Evolutionary conservation across 2,113 vertebrate species (phyloP), one percentile per base, ranked within the genome.

Genomic region (Sporophila hypoxantha): DNA sequence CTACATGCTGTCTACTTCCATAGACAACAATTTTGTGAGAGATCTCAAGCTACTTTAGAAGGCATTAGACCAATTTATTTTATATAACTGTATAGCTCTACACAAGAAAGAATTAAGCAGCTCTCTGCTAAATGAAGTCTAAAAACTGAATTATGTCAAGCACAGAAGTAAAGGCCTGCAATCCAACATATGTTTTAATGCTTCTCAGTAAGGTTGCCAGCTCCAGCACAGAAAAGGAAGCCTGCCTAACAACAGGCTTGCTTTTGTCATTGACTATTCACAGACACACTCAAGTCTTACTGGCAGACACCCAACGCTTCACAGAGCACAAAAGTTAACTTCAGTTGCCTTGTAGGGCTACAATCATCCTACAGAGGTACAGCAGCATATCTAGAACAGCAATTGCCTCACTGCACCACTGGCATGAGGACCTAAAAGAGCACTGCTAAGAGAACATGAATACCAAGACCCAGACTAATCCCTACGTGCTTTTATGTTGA

Each of bases 221-320:
- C 59, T 75, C 14, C 59, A 88, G 75, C 49, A 78, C 20, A 88
- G 70, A 88, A 95, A 78, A 59, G 12, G 8, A 71, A 64, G 62
- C 41, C 74, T 66, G 68, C 41, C 57, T 71, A 88, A 83, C 75
- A 87, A 84, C 34, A 81, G 74, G 26, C 46, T 82, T 75, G 55
- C 70, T 90, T 90, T 78, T 87, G 70, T 71, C 67, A 86, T 8
- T 82, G 75, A 87, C 52, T 87, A 77, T 84, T 84, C 84, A 90
- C 82, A 87, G 75, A 75, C 11, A 0, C 36, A 49, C 46, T 84
- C n/a, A 81, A 61, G 41, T 41, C 75, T 78, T 84, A 61, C 3
- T 81, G 85, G 44, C 81, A 94, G 44, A 67, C 46, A 73, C 19
- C 10, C 59, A 93, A 8, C 9, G 47, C 47, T 47, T 75, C 59